Conservation (phyloP, 2,888 invertebrate genomes). For the Onchidella celtica region DNA sequence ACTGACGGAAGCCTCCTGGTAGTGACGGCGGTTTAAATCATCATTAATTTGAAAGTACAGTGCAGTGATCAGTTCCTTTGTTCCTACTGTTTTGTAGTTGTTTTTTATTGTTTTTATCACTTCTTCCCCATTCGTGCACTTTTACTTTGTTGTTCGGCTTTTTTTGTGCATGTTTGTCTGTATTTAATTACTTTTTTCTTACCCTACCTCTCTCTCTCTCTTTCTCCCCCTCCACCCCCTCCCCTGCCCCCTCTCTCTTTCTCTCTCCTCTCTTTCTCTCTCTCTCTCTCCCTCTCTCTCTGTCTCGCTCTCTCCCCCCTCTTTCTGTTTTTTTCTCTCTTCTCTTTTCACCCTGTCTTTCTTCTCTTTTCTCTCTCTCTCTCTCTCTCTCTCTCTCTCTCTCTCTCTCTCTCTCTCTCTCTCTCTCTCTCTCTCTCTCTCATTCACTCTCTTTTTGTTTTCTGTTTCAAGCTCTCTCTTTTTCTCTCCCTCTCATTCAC, state of each 20-base stretch:
- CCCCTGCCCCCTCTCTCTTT: conserved; percentile 1
- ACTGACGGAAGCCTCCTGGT: too few species aligned
- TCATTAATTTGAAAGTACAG: too few species aligned
- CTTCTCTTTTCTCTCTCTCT: background rate
- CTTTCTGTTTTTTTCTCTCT: background rate
- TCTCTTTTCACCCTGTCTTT: background rate
- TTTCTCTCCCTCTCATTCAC: background rate
- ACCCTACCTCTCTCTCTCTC: background rate
- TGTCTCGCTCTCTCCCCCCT: background rate
- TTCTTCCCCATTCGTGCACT: too few species aligned
- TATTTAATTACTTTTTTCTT: too few species aligned
- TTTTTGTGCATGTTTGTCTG: too few species aligned
- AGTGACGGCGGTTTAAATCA: too few species aligned
- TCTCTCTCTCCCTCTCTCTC: background rate
- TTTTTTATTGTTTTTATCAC: too few species aligned
- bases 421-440: background rate
- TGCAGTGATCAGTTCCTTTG: too few species aligned
- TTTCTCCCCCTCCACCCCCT: background rate
- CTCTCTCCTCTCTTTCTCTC: conserved; percentile 7
- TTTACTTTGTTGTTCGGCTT: too few species aligned
- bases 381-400: background rate
- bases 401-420: background rate
- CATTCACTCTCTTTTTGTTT: background rate
- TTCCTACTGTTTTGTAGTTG: too few species aligned
- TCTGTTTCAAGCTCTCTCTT: background rate